phyloP scores from a whole-genome alignment of 2,797 vertebrate genomes.

The Thunnus albacares region DNA sequence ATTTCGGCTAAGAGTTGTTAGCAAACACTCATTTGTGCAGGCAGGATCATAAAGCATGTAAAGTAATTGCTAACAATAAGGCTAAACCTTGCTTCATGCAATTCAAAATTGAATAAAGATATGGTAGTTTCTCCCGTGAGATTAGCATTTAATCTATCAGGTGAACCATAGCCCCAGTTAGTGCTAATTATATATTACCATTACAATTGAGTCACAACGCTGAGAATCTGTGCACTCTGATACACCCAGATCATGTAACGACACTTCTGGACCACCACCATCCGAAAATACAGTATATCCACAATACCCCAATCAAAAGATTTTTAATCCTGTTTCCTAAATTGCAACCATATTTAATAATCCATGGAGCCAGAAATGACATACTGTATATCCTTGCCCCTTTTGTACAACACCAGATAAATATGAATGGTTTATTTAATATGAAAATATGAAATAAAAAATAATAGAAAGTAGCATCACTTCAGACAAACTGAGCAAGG shows the following conservation, averaged over 20 bases:
- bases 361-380: too few species aligned
- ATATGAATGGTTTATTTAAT: too few species aligned
- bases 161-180: neutral
- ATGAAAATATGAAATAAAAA: neutral
- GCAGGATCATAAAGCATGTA: neutral
- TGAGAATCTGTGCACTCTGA: too few species aligned
- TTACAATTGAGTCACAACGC: neutral
- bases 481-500: neutral
- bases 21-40: neutral
- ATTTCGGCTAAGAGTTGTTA: neutral
- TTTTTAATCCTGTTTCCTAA: too few species aligned
- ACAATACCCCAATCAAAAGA: neutral
- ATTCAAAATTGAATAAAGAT: neutral
- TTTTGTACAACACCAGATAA: too few species aligned
- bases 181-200: neutral
- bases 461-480: neutral
- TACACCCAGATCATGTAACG: too few species aligned
- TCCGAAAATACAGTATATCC: too few species aligned
- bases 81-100: conserved; percentile 15
- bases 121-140: neutral
- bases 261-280: too few species aligned
- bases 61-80: neutral
- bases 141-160: neutral
- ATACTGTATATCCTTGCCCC: too few species aligned
- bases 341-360: too few species aligned